phyloP scores from a whole-genome alignment of 2,797 vertebrate genomes.

The Xenops minutus region DNA sequence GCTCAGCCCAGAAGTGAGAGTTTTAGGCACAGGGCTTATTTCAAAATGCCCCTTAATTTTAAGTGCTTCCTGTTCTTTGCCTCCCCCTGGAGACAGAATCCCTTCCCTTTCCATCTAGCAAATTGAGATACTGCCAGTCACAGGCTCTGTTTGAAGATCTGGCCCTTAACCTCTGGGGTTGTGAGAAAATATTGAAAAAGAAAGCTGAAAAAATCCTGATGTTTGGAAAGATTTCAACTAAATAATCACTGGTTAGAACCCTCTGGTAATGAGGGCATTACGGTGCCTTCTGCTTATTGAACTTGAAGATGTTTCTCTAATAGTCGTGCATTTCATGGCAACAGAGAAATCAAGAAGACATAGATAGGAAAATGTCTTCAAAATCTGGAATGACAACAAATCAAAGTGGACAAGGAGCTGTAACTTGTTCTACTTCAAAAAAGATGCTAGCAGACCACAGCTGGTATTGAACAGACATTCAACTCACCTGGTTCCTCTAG shows the following conservation, averaged over 20 bases:
- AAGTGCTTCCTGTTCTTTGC: not conserved
- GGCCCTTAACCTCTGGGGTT: not conserved
- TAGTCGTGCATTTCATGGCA: rapidly evolving
- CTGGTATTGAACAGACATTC: not conserved
- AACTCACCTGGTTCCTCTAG: not conserved
- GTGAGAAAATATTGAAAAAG: slow-evolving; percentile 13
- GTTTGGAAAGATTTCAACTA: not conserved
- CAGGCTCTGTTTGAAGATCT: slow-evolving; percentile 3
- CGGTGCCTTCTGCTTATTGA: not conserved
- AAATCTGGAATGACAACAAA: not conserved
- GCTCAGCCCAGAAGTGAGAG: not conserved
- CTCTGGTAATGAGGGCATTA: not conserved
- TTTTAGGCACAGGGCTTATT: not conserved
- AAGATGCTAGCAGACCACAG: not conserved
- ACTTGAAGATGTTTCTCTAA: not conserved
- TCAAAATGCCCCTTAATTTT: not conserved
- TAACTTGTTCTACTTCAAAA: not conserved
- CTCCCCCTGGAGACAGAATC: not conserved
- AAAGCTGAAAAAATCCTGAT: not conserved
- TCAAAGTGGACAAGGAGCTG: not conserved
- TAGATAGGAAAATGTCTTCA: not conserved
- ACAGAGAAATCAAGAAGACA: not conserved
- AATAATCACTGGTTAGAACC: not conserved
- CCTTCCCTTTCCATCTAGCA: not conserved
- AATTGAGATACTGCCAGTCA: not conserved